phyloP scores from a whole-genome alignment of 1,140 invertebrate species.

The Papilio polyxenes region DNA sequence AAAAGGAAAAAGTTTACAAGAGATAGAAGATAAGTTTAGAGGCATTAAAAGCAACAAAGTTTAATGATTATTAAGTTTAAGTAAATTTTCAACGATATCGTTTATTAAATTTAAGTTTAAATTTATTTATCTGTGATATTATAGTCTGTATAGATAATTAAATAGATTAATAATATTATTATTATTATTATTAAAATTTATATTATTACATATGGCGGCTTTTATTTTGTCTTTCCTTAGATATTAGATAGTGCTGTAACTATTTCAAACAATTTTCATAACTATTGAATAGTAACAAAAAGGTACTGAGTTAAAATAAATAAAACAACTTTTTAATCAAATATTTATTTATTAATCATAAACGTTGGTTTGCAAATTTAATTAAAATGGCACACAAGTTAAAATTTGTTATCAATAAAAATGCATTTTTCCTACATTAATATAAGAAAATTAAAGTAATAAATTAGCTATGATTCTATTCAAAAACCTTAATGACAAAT shows the following conservation, averaged over 20 bases:
- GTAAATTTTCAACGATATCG: conserved; percentile 44
- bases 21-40: conserved; percentile 84
- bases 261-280: no score
- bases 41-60: conserved; percentile 56
- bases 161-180: neutral
- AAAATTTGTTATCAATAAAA: neutral
- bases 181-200: conserved; percentile 12
- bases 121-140: conserved; percentile 65
- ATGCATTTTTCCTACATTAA: neutral
- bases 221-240: neutral
- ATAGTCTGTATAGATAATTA: conserved; percentile 47
- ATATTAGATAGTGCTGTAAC: neutral
- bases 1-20: conserved; percentile 88
- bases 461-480: neutral
- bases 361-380: neutral
- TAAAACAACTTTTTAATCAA: conserved; percentile 20
- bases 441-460: neutral
- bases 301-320: neutral
- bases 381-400: conserved; percentile 21
- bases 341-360: neutral
- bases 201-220: neutral
- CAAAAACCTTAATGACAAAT: neutral
- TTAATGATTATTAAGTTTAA: conserved; percentile 53
- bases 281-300: neutral
- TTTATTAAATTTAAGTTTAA: conserved; percentile 56